Conservation (phyloP, 2,797 vertebrate species). For the Pipistrellus pipistrellus region DNA sequence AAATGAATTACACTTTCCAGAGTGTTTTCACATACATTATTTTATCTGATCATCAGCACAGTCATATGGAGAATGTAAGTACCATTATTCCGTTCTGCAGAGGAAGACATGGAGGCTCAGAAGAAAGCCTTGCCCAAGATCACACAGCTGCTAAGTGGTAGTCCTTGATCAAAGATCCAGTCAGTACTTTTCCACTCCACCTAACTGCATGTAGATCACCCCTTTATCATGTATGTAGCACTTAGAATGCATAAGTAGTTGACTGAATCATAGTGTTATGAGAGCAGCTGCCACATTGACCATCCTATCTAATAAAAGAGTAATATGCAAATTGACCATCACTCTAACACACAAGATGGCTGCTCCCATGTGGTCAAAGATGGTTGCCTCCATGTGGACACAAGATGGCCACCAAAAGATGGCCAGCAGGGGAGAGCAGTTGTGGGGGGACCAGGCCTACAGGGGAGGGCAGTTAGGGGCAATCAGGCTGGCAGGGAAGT, state of each 20-base stretch:
- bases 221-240: not conserved
- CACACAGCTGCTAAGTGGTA: not conserved
- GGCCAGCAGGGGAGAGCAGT: no score
- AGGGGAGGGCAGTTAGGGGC: no score
- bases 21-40: not conserved
- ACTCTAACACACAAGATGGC: no score
- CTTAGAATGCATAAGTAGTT: not conserved
- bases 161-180: not conserved
- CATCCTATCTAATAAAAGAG: not conserved
- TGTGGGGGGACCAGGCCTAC: no score
- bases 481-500: no score
- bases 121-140: not conserved
- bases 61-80: not conserved
- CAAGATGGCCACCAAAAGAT: no score
- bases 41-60: slow-evolving; percentile 40
- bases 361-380: no score
- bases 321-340: no score
- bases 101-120: not conserved
- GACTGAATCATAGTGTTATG: not conserved
- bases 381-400: no score
- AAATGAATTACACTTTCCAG: slow-evolving; percentile 42
- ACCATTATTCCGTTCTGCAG: not conserved
- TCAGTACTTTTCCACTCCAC: not conserved
- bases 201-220: not conserved
- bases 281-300: not conserved